Conservation (phyloP, 1,140 invertebrate species). For the Drosophila sucinea region DNA sequence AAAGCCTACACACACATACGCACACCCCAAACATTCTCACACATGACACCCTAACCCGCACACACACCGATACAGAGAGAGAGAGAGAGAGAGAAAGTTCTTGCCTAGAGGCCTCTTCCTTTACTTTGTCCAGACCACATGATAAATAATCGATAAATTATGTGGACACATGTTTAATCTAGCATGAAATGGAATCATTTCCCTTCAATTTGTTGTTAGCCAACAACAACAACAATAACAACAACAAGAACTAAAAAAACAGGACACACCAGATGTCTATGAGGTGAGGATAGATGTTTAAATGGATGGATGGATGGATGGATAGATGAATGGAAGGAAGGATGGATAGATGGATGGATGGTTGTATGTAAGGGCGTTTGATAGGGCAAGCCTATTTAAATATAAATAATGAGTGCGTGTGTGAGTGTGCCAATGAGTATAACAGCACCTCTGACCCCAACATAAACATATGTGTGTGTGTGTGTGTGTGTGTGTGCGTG, state of each 20-base stretch:
- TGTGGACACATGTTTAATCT: constrained; percentile 83
- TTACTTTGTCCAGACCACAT: constrained; percentile 67
- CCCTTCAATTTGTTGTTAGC: constrained; percentile 82
- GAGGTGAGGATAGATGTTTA: constrained; percentile 52
- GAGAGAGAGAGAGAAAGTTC: constrained; percentile 1
- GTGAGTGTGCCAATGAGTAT: background rate
- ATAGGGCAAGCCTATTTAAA: constrained; percentile 7
- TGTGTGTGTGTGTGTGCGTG: background rate
- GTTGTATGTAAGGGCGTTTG: background rate
- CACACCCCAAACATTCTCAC: background rate
- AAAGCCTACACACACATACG: constrained; percentile 54
- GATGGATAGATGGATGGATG: background rate
- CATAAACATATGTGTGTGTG: background rate
- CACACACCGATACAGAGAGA: constrained; percentile 11
- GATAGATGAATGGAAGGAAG: background rate
- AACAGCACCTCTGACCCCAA: constrained; percentile 7
- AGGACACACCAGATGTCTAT: constrained; percentile 66
- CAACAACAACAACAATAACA: constrained; percentile 47
- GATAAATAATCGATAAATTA: constrained; percentile 83
- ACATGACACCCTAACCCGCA: background rate
- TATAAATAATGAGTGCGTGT: constrained; percentile 12
- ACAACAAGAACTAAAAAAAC: constrained; percentile 39
- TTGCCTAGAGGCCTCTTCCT: constrained; percentile 47
- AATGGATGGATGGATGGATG: constrained; percentile 18
- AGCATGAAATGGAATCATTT: constrained; percentile 83